Conservation (phyloP, 2,113 vertebrate species). For the Mugil cephalus region DNA sequence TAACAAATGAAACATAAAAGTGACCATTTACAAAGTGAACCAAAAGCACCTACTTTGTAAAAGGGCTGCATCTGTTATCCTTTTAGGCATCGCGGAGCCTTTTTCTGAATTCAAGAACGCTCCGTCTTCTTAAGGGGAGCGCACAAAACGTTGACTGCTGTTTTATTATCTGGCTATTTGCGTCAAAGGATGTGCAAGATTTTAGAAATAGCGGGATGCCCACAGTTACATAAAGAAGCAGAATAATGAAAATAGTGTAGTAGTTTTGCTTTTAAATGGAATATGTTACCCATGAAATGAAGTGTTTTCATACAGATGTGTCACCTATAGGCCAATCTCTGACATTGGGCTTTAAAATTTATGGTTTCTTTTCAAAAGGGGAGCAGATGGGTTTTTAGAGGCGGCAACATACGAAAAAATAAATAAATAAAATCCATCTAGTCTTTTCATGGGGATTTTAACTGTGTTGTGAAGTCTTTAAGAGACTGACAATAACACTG, state of each 20-base stretch:
- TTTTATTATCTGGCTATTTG: conserved; percentile 28
- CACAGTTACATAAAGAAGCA: neutral
- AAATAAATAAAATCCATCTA: neutral
- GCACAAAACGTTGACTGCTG: conserved; percentile 15
- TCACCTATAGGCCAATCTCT: too few relatives aligned
- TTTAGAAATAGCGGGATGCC: neutral
- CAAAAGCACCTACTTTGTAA: conserved; percentile 34
- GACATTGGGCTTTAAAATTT: too few relatives aligned
- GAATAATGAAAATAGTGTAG: conserved; percentile 3
- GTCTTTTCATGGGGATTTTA: too few relatives aligned
- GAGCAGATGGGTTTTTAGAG: too few relatives aligned
- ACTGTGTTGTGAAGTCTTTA: neutral
- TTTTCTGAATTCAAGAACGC: conserved; percentile 24
- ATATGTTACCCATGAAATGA: too few relatives aligned
- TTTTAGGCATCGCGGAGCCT: conserved; percentile 15
- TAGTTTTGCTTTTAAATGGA: neutral
- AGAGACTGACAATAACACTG: neutral
- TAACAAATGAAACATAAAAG: conserved; percentile 31
- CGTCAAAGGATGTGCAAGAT: conserved; percentile 23
- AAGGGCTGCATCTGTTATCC: conserved; percentile 14
- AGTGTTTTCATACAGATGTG: too few relatives aligned
- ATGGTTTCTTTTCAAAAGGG: too few relatives aligned
- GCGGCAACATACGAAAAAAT: neutral
- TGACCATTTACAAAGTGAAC: conserved; percentile 28
- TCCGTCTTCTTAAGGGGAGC: conserved; percentile 21